A percentile compares a stretch with the other conserved stretches of the same genome.
These are phyloP conservation scores for Formicarius rufipectus DNA, from an alignment of 2,113 vertebrate species.

Conservation along the genomic window DNA sequence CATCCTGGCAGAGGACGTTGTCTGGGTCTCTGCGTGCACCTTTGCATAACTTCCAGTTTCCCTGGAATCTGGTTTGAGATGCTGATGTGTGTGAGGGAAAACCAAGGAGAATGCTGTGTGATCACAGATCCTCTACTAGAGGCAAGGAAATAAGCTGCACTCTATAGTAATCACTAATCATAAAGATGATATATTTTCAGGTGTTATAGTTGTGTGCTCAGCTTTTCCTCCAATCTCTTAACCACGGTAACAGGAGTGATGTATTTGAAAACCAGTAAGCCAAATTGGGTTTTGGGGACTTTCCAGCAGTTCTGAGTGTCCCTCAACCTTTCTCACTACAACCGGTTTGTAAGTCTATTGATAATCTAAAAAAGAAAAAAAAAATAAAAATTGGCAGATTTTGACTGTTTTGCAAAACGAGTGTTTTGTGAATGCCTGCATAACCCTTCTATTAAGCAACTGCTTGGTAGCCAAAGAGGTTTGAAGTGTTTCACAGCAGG, in stretches of 20 bases:
- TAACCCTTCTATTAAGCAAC: slow-evolving; percentile 59
- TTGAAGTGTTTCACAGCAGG: slow-evolving; percentile 67
- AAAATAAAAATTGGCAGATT: too few species aligned
- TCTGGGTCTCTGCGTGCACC: not conserved
- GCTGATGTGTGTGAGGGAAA: not conserved
- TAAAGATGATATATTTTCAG: not conserved
- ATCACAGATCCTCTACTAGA: not conserved
- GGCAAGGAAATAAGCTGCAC: not conserved
- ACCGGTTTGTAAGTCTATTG: not conserved
- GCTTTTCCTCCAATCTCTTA: not conserved
- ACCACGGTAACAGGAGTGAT: not conserved
- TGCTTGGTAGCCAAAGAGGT: slow-evolving; percentile 52
- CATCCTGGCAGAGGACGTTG: not conserved
- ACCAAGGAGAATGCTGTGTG: not conserved
- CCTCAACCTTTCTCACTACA: not conserved
- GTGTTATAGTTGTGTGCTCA: not conserved
- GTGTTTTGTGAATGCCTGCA: not conserved
- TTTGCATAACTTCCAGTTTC: not conserved
- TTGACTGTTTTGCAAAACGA: not conserved
- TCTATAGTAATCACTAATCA: not conserved
- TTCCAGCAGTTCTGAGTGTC: not conserved
- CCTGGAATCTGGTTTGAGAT: not conserved
- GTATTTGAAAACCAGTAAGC: not conserved
- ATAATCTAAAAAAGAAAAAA: too few species aligned
- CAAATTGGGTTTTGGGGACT: not conserved